phyloP scores from a whole-genome alignment of 1,140 invertebrate genomes.

The Drosophila baimaii region DNA sequence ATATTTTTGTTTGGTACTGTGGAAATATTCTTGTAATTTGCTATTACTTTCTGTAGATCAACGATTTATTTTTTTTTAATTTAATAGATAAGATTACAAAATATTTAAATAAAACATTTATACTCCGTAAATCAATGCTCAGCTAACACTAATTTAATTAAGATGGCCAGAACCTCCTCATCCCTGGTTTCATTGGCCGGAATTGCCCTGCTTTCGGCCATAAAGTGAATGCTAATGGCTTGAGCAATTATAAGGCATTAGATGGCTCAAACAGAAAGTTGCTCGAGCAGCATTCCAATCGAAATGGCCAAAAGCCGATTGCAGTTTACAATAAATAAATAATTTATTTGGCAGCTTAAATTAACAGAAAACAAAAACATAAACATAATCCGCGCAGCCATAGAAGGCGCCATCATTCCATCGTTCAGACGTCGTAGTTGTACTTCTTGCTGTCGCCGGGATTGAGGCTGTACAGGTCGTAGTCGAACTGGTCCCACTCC shows the following conservation, averaged over 20 bases:
- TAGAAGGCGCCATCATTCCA: conserved; percentile 2
- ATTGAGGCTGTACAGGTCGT: conserved; percentile 75
- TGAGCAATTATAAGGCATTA: conserved; percentile 54
- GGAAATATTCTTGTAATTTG: background rate
- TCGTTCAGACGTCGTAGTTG: conserved; percentile 53
- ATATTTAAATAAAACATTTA: background rate
- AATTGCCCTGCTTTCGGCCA: conserved; percentile 38
- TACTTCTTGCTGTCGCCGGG: conserved; percentile 74
- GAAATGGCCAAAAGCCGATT: conserved; percentile 29
- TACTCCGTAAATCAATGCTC: background rate
- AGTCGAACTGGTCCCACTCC: conserved; percentile 82
- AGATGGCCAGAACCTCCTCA: background rate
- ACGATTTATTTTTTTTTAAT: too few relatives aligned
- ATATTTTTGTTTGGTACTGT: background rate
- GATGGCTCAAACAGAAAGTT: conserved; percentile 38
- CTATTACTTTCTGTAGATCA: too few relatives aligned
- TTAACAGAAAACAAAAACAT: conserved; percentile 60
- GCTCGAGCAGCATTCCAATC: conserved; percentile 46
- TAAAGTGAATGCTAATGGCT: conserved; percentile 66
- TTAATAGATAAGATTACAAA: too few relatives aligned
- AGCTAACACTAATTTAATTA: background rate
- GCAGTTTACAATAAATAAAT: conserved; percentile 79
- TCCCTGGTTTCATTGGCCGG: conserved; percentile 6
- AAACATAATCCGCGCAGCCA: conserved; percentile 36
- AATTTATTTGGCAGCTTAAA: conserved; percentile 74